Percentiles rank a stretch among this genome's conserved stretches.
These are phyloP conservation scores for Fregetta grallaria DNA, from an alignment of 2,113 vertebrate genomes.

Conservation along the genomic window DNA sequence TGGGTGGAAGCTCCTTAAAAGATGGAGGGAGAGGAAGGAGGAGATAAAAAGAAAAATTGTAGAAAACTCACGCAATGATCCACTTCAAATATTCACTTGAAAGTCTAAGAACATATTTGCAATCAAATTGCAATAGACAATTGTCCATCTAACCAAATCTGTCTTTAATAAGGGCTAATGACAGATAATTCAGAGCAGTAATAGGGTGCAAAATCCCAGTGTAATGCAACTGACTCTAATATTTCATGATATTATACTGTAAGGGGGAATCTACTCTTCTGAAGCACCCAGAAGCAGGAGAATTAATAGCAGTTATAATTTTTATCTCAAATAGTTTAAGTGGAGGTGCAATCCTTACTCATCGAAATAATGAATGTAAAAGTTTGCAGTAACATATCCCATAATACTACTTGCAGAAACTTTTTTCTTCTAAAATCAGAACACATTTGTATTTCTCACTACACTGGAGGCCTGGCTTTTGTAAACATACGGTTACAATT, in stretches of 20 bases:
- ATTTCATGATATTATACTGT: not conserved
- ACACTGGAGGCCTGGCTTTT: not conserved
- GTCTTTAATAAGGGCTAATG: not conserved
- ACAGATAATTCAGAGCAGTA: conserved; percentile 11
- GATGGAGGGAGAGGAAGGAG: conserved; percentile 5
- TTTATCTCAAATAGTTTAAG: not conserved
- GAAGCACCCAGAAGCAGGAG: not conserved
- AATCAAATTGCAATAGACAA: not conserved
- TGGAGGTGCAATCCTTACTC: not conserved
- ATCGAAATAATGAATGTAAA: fast-evolving
- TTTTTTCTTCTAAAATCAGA: not conserved
- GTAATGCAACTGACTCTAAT: not conserved
- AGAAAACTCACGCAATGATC: not conserved
- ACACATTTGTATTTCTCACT: not conserved
- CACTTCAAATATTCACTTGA: not conserved
- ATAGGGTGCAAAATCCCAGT: not conserved
- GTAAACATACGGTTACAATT: not conserved
- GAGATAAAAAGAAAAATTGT: conserved; percentile 35
- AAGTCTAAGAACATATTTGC: not conserved
- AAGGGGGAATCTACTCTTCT: not conserved
- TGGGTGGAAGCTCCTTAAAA: conserved; percentile 91
- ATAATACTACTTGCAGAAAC: not conserved
- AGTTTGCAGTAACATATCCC: not conserved
- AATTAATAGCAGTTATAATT: not conserved
- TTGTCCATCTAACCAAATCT: not conserved